Evolutionary conservation across 2,797 vertebrate species (phyloP).

Genomic region (Dendrocincla tyrannina): DNA sequence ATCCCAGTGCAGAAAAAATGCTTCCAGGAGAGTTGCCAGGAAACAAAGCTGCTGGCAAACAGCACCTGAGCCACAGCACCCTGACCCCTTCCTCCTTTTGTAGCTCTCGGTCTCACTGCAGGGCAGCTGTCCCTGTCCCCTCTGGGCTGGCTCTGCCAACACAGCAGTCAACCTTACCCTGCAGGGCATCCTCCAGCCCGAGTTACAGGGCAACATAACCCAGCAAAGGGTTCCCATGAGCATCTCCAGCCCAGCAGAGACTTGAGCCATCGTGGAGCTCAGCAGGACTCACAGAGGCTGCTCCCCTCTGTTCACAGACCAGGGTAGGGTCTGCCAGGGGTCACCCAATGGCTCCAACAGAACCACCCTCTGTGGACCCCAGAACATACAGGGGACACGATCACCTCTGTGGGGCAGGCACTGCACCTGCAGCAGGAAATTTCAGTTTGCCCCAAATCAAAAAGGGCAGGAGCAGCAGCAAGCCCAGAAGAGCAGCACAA

Average conservation of each 20-base stretch:
- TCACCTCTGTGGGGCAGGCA: accelerated
- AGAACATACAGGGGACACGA: accelerated
- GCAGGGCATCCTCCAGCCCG: neutral
- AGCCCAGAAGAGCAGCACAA: neutral
- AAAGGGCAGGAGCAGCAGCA: neutral
- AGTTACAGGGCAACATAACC: neutral
- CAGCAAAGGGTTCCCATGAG: neutral
- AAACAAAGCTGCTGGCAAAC: neutral
- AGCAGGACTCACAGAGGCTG: neutral
- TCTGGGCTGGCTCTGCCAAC: accelerated
- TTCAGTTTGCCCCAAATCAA: neutral
- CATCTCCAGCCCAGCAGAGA: neutral
- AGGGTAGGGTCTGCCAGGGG: accelerated
- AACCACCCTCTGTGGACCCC: accelerated
- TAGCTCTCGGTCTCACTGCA: neutral
- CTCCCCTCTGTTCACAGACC: accelerated
- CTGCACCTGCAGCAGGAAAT: neutral
- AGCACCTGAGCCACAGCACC: accelerated
- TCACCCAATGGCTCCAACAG: neutral
- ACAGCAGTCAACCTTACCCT: neutral
- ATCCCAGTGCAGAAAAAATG: neutral
- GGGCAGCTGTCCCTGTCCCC: too few relatives aligned
- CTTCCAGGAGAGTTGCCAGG: neutral
- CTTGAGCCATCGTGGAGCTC: neutral
- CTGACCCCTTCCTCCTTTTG: too few relatives aligned